These are phyloP conservation scores for Calephelis nemesis DNA, from an alignment of 1,140 invertebrate species.

Conservation along the genomic window DNA sequence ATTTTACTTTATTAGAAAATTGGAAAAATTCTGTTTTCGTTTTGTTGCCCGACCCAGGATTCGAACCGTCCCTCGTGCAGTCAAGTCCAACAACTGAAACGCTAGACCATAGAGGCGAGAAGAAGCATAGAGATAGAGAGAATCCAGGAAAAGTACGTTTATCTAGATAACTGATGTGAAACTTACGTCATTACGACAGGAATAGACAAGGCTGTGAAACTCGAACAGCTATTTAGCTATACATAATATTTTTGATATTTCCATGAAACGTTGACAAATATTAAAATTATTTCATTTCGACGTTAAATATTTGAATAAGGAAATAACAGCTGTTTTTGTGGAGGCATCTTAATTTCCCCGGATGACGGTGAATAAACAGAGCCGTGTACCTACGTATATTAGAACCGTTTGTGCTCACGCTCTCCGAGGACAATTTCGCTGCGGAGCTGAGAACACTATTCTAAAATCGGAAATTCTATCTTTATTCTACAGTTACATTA, in stretches of 20 bases:
- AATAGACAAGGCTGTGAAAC: background rate
- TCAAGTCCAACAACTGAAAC: no score
- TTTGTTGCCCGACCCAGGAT: no score
- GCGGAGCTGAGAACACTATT: conserved; percentile 5
- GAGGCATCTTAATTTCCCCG: conserved; percentile 15
- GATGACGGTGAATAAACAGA: conserved; percentile 12
- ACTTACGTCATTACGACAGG: no score
- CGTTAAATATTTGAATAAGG: conserved; percentile 5
- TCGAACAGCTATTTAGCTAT: background rate
- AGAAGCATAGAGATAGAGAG: no score
- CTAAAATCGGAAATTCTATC: conserved; percentile 8
- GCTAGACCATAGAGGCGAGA: no score
- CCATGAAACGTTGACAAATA: background rate
- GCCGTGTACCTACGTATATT: conserved; percentile 10
- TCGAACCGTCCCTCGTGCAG: no score
- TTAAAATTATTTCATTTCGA: background rate
- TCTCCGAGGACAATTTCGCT: conserved; percentile 7
- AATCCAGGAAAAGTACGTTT: no score
- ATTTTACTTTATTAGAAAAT: no score
- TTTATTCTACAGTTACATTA: conserved; percentile 10
- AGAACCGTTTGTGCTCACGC: conserved; percentile 12
- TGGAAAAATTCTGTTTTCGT: no score
- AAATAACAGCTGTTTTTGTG: conserved; percentile 17
- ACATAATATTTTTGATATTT: background rate
- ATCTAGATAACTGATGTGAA: no score